Conservation (phyloP, 2,888 invertebrate species). For the Acronicta aceris region DNA sequence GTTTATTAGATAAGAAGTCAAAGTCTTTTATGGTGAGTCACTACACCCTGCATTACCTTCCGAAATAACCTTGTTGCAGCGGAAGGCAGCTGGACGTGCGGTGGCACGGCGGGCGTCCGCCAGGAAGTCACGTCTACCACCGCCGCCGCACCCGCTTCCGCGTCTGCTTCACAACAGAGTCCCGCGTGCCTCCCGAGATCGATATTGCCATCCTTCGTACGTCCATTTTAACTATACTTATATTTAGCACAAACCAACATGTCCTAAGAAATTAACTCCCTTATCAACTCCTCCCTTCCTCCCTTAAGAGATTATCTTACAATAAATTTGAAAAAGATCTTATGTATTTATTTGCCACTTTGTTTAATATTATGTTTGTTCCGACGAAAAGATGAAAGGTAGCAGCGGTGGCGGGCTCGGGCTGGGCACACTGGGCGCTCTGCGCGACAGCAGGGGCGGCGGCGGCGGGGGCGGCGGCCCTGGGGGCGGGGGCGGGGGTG, state of each 20-base stretch:
- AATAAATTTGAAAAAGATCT: no score
- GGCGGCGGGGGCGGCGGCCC: conserved; percentile 81
- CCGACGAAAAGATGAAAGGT: conserved; percentile 80
- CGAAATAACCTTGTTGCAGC: conserved; percentile 77
- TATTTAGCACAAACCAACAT: no score
- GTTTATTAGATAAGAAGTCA: no score
- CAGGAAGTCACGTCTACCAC: conserved; percentile 85
- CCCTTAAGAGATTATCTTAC: no score
- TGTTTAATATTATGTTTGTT: not conserved
- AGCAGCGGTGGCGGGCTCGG: conserved; percentile 84
- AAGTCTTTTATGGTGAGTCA: not conserved
- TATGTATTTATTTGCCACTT: no score
- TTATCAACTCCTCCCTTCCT: no score
- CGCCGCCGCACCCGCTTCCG: conserved; percentile 86
- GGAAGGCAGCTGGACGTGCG: conserved; percentile 97
- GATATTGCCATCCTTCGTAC: conserved; percentile 94
- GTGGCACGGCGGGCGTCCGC: conserved; percentile 91
- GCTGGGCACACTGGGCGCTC: conserved; percentile 78
- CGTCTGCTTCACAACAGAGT: conserved; percentile 89
- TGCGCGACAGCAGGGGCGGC: conserved; percentile 74
- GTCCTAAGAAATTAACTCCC: not conserved
- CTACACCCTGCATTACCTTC: conserved; percentile 35
- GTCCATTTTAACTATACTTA: conserved; percentile 66
- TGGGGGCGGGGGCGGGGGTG: conserved; percentile 72
- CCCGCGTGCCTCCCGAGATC: conserved; percentile 91